Percentiles rank a stretch among this genome's conserved stretches.
Evolutionary conservation across 2,888 invertebrate genomes (phyloP).

Genomic region (Arrhopalites spinosus): DNA sequence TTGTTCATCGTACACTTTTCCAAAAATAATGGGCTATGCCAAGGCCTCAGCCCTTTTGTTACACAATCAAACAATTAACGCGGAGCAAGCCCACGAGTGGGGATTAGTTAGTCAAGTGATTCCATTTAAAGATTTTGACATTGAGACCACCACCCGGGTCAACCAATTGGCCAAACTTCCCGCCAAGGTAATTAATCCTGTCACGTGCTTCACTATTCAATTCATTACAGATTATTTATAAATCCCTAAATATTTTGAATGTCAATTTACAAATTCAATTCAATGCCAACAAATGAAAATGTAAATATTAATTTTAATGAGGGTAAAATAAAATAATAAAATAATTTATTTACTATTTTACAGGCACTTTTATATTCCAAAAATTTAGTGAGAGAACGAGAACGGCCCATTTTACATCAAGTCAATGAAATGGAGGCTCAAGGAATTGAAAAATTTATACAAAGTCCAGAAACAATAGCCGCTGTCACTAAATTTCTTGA

Average conservation of each 20-base stretch:
- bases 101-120: constrained; percentile 81
- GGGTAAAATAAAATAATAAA: neutral
- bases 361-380: constrained; percentile 74
- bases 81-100: constrained; percentile 74
- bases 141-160: constrained; percentile 62
- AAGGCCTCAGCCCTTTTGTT: constrained; percentile 65
- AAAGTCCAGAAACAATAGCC: neutral
- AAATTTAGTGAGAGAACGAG: constrained; percentile 67
- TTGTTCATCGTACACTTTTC: constrained; percentile 83
- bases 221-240: neutral
- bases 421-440: constrained; percentile 72
- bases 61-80: constrained; percentile 76
- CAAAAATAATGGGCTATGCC: constrained; percentile 77
- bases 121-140: constrained; percentile 67
- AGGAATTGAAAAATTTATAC: constrained; percentile 64
- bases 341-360: constrained; percentile 53
- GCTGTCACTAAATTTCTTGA: no score
- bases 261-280: no score
- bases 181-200: constrained; percentile 35
- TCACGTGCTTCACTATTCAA: no score
- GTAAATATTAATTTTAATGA: neutral
- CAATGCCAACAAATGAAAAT: neutral
- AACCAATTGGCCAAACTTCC: constrained; percentile 25
- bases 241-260: neutral
- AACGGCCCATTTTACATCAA: constrained; percentile 67